Evolutionary conservation across 1,140 invertebrate species (phyloP).

Genomic region (Ephestia elutella): DNA sequence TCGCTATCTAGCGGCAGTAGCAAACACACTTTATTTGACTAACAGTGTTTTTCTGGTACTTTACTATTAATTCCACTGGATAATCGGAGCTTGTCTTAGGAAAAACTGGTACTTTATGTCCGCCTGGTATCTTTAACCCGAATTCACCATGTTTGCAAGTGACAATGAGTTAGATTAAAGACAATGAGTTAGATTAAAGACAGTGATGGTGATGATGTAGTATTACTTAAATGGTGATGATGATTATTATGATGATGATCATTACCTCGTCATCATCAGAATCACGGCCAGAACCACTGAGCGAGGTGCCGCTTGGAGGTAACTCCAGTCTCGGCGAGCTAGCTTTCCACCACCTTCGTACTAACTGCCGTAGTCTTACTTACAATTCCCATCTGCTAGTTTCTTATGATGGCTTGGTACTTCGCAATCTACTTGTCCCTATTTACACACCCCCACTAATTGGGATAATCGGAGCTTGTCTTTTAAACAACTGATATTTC

Average conservation of each 20-base stretch:
- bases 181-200: too few species aligned
- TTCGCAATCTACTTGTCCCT: background rate
- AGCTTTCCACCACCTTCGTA: constrained; percentile 77
- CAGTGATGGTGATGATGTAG: too few species aligned
- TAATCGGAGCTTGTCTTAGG: background rate
- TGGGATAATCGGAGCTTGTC: too few species aligned
- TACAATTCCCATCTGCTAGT: background rate
- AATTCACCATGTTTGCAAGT: too few species aligned
- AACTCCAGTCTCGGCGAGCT: constrained; percentile 58
- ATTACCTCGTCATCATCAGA: constrained; percentile 83
- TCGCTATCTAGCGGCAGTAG: too few species aligned
- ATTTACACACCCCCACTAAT: too few species aligned
- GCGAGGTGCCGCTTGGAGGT: constrained; percentile 39
- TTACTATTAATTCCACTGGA: too few species aligned
- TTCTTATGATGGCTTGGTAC: background rate
- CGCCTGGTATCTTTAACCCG: too few species aligned
- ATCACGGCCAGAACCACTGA: constrained; percentile 82
- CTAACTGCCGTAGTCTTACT: constrained; percentile 79
- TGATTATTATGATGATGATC: background rate
- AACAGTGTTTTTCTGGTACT: too few species aligned
- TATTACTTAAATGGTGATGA: too few species aligned
- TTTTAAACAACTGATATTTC: background rate
- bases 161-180: too few species aligned
- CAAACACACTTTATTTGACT: too few species aligned
- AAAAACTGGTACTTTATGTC: background rate